These are phyloP conservation scores for Acridotheres tristis DNA, from an alignment of 2,797 vertebrate genomes.

Conservation along the genomic window DNA sequence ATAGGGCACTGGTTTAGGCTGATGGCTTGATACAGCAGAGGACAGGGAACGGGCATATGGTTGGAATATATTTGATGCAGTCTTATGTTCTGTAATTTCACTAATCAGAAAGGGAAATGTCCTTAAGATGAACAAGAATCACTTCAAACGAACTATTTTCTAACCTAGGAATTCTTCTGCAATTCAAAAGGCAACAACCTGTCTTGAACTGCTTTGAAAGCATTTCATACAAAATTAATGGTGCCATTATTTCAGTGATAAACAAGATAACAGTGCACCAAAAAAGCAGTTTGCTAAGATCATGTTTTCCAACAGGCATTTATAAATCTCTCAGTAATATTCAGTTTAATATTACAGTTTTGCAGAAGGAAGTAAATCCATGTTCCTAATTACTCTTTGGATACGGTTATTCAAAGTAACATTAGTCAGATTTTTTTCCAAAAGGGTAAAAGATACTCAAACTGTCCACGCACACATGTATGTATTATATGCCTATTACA, in stretches of 20 bases:
- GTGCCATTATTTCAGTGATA: neutral
- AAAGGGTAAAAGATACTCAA: neutral
- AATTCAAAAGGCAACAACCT: neutral
- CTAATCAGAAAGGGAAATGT: neutral
- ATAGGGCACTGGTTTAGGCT: neutral
- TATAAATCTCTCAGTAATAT: neutral
- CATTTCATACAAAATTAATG: neutral
- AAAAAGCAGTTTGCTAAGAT: neutral
- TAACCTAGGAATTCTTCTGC: neutral
- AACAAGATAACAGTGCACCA: neutral
- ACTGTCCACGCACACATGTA: neutral
- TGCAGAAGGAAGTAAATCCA: neutral
- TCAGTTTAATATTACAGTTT: neutral
- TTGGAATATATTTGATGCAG: neutral
- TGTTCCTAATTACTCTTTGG: neutral
- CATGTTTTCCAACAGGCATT: neutral
- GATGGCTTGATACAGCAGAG: neutral
- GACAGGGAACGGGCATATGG: rapidly evolving
- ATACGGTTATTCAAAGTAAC: neutral
- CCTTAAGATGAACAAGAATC: neutral
- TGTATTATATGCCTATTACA: neutral
- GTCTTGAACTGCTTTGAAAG: neutral
- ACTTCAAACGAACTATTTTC: neutral
- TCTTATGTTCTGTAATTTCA: neutral
- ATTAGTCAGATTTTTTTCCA: neutral